Percentiles rank a stretch among this genome's conserved stretches.
phyloP scores from a whole-genome alignment of 2,888 invertebrate species.

The Patella depressa region DNA sequence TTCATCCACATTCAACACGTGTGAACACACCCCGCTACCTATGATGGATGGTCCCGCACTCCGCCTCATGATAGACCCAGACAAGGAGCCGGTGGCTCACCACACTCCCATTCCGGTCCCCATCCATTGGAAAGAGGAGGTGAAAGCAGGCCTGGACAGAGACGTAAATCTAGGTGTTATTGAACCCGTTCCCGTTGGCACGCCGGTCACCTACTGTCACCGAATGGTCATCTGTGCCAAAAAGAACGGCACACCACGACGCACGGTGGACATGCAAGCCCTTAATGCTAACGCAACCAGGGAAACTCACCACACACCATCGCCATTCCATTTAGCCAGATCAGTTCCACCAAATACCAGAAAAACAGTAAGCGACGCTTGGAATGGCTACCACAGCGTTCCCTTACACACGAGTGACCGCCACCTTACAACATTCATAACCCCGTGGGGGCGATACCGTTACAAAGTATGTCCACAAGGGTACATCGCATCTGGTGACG shows the following conservation, averaged over 20 bases:
- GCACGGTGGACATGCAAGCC: slow-evolving; percentile 39
- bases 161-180: slow-evolving; percentile 38
- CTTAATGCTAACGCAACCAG: slow-evolving; percentile 28
- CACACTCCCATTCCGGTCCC: slow-evolving; percentile 35
- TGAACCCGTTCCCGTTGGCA: slow-evolving; percentile 43
- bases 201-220: slow-evolving; percentile 50
- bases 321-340: slow-evolving; percentile 33
- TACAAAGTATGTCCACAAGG: slow-evolving; percentile 19
- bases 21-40: no score
- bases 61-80: slow-evolving; percentile 25
- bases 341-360: slow-evolving; percentile 35
- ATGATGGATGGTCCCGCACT: slow-evolving; percentile 21
- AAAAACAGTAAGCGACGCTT: slow-evolving; percentile 38
- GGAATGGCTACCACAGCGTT: slow-evolving; percentile 34
- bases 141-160: slow-evolving; percentile 31
- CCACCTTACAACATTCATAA: slow-evolving; percentile 39
- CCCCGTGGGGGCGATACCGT: slow-evolving; percentile 43
- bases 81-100: slow-evolving; percentile 22
- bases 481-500: slow-evolving; percentile 37
- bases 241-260: slow-evolving; percentile 43
- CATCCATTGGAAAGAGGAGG: slow-evolving; percentile 31
- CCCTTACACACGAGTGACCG: slow-evolving; percentile 35
- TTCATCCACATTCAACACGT: slow-evolving; percentile 35
- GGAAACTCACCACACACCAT: slow-evolving; percentile 35
- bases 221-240: slow-evolving; percentile 37